phyloP scores from a whole-genome alignment of 2,797 vertebrate species.

The Tragelaphus oryx region DNA sequence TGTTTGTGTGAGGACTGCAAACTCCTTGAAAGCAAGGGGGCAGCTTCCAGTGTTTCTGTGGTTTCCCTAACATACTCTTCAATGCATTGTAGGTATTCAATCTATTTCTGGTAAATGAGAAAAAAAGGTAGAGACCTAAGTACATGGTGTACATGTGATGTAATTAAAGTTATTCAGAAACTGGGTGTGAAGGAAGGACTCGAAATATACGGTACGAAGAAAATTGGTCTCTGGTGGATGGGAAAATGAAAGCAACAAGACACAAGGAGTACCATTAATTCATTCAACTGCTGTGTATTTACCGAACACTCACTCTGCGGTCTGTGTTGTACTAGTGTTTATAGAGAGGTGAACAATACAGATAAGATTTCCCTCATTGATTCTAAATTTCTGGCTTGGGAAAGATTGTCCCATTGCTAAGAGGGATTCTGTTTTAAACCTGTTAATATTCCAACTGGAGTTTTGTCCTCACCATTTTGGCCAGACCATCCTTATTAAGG shows the following conservation, averaged over 20 bases:
- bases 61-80: not conserved
- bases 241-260: not conserved
- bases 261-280: not conserved
- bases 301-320: not conserved
- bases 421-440: not conserved
- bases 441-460: not conserved
- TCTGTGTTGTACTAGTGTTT: not conserved
- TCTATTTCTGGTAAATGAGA: not conserved
- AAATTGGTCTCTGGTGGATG: not conserved
- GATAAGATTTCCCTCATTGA: not conserved
- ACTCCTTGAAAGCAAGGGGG: not conserved
- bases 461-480: not conserved
- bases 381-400: not conserved
- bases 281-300: not conserved
- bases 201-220: not conserved
- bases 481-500: not conserved
- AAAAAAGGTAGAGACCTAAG: not conserved
- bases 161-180: not conserved
- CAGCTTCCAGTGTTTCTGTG: not conserved
- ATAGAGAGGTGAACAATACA: not conserved
- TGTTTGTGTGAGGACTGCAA: not conserved
- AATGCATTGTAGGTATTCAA: not conserved
- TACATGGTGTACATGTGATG: accelerated
- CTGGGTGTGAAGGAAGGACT: not conserved
- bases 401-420: not conserved